Evolutionary conservation across 1,140 invertebrate species (phyloP), one percentile per base, ranked within the genome.

Genomic region (Drosophila saltans): DNA sequence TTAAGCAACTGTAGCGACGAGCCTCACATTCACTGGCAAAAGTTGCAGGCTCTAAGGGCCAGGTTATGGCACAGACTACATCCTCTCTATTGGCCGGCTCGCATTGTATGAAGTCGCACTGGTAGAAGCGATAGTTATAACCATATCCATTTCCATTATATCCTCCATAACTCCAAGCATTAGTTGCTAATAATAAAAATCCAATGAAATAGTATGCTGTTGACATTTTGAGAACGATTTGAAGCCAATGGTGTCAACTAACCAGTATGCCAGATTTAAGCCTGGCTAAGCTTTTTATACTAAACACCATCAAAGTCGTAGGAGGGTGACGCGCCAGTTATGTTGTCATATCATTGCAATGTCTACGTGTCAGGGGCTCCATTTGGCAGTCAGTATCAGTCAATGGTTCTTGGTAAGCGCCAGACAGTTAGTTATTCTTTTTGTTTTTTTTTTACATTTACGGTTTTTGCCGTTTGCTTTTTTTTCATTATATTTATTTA

Each of bases 231-330:
- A 24, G 30, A 79, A 57, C 40, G 56, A 56, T 48, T 73, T 70
- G 21, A 21, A 48, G 7, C 45, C 45, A 48, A 36, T 58, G 33
- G 63, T 36, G 26, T 26, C 68, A 59, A 88, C 83, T 86, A 59
- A 88, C 40, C 61, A 40, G n/a, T 72, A 78, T 52, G 66, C 62
- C 72, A 59, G 36, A 43, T 7, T 26, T 52, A 52, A 26, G 45
- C 26, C 57, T 70, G 69, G 66, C 66, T 70, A n/a, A 59, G 61
- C 67, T 68, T 88, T 85, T 77, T 88, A 86, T 86, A 86, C 62
- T 40, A 41, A 40, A 24, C 43, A 28, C 26, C 33, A 52, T 56
- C 33, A 4, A n/a, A 41, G 28, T 21, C 7, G 10, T 41, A 26
- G 21, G 33, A 39, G 60, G 11, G 36, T 6, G 24, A 63, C 33